Base-by-base conservation (phyloP, 2,113 vertebrate species). In the Eulacestoma nigropectus region DNA sequence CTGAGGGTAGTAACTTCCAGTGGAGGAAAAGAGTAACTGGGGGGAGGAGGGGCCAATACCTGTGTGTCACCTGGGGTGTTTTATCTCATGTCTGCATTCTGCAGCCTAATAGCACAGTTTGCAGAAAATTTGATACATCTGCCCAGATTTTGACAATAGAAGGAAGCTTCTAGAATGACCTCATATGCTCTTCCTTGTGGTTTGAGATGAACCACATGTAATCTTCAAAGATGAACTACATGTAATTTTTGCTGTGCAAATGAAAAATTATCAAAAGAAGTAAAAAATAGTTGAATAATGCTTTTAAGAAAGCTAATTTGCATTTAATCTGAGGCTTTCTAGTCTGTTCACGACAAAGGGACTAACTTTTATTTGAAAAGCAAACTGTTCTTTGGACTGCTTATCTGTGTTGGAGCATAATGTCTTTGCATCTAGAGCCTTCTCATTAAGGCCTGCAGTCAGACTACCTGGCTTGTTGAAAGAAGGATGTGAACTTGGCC, bases 371-470 rank as follows among this genome's bases (percentile, higher is more conserved):
- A 35, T 67, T 70, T 74, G 73, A 44, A 74, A 90, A 86, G 56
- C 80, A 92, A 73, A 14, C 30, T 93, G 96, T 84, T 87, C 86
- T 95, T 95, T 96, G 89, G 94, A 95, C 89, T 4, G 39, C 76
- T 90, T 95, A 78, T 95, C 95, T 87, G 3, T 55, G 39, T 70
- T 89, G 73, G 50, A 83, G 30, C 1, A 1, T 65, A 44, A 37
- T 76, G n/a, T 56, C 63, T 84, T 67, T 73, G 56, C 10, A 11
- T 49, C 27, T 29, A 7, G 25, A 85, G n/a, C 6, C 6, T 29
- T 47, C 27, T 80, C 42, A 4, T 42, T 42, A 56, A 75, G 52
- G 42, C 39, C 35, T 11, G 17, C 68, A 72, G 75, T 88, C 68
- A 62, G 41, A 47, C 64, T 77, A 7, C n/a, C 30, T 95, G 70